These are phyloP conservation scores for Heliconius charithonia DNA, from an alignment of 2,888 invertebrate genomes.

Conservation along the genomic window DNA sequence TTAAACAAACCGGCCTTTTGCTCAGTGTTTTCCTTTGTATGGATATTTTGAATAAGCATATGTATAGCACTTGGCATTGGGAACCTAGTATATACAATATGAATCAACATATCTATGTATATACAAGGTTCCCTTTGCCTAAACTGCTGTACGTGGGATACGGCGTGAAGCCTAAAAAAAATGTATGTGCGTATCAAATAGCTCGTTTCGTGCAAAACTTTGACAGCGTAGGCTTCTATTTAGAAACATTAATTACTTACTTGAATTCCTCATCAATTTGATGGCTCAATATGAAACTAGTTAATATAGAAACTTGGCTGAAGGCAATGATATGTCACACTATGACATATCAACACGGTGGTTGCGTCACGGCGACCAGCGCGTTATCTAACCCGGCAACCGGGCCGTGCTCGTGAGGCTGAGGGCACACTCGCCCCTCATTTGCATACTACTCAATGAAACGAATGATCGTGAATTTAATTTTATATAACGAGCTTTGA, in stretches of 20 bases:
- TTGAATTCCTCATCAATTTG: background rate
- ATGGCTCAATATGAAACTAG: background rate
- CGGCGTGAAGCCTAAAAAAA: too few relatives aligned
- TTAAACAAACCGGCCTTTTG: too few relatives aligned
- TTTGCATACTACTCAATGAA: slow-evolving; percentile 8
- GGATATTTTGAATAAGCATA: too few relatives aligned
- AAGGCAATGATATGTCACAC: background rate
- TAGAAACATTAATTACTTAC: background rate
- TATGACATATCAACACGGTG: background rate
- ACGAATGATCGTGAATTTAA: background rate
- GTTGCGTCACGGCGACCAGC: background rate
- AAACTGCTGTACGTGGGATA: too few relatives aligned
- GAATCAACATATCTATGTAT: too few relatives aligned
- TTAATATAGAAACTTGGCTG: background rate
- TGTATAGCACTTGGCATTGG: too few relatives aligned
- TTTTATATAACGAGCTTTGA: background rate
- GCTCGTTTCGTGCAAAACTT: background rate
- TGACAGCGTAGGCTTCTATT: background rate
- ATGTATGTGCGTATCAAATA: too few relatives aligned
- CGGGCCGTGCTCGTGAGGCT: background rate
- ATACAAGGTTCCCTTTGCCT: too few relatives aligned
- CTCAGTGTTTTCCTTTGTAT: too few relatives aligned
- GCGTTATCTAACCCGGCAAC: background rate
- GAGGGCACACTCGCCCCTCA: background rate
- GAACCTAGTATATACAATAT: too few relatives aligned